Conservation (phyloP, 2,888 invertebrate species). For the Latrodectus elegans region DNA sequence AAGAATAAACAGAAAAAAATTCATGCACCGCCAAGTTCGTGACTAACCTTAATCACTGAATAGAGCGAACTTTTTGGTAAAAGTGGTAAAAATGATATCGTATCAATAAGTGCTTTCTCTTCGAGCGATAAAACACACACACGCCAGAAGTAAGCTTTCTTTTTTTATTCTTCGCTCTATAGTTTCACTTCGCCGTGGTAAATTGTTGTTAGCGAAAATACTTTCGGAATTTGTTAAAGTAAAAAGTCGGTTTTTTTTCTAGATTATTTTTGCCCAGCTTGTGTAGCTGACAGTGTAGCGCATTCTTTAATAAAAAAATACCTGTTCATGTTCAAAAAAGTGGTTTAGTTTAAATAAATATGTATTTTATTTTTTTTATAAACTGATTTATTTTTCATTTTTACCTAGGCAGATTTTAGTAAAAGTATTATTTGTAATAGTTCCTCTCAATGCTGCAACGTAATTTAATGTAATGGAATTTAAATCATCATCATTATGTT, state of each 20-base stretch:
- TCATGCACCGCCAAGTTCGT: constrained; percentile 21
- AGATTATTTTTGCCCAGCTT: neutral
- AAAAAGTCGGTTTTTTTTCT: neutral
- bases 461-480: too few relatives aligned
- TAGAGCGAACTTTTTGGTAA: constrained; percentile 29
- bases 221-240: neutral
- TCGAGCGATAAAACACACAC: constrained; percentile 11
- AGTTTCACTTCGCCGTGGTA: neutral
- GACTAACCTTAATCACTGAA: constrained; percentile 20
- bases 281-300: too few relatives aligned
- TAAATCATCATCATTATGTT: too few relatives aligned
- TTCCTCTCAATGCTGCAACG: too few relatives aligned
- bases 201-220: neutral
- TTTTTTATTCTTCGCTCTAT: neutral
- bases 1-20: too few relatives aligned
- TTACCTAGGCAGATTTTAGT: too few relatives aligned
- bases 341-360: too few relatives aligned
- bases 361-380: too few relatives aligned
- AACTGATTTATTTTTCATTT: too few relatives aligned
- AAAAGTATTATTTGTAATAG: too few relatives aligned
- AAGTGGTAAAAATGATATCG: constrained; percentile 50
- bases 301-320: too few relatives aligned
- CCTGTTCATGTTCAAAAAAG: too few relatives aligned
- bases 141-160: neutral
- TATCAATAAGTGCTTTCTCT: constrained; percentile 44